Evolutionary conservation across 2,888 invertebrate genomes (phyloP).

Genomic region (Morpho deidamia): DNA sequence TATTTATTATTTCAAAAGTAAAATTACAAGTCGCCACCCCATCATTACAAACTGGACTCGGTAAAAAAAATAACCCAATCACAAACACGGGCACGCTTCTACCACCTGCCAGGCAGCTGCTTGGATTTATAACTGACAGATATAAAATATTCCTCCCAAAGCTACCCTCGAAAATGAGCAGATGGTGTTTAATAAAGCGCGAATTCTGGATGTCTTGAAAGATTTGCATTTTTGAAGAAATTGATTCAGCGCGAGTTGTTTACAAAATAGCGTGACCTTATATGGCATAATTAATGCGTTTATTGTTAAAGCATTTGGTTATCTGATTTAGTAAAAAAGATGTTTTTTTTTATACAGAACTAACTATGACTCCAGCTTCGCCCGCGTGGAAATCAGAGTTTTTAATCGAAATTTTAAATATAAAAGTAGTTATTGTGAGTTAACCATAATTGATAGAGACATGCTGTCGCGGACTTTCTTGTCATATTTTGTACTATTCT

Average conservation of each 20-base stretch:
- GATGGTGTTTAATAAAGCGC: constrained; percentile 45
- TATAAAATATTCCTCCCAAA: constrained; percentile 54
- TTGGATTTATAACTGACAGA: constrained; percentile 54
- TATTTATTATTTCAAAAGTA: constrained; percentile 31
- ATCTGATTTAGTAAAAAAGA: too few species aligned
- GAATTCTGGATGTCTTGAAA: not conserved
- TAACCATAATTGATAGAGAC: too few species aligned
- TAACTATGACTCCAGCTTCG: too few species aligned
- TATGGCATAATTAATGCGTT: too few species aligned
- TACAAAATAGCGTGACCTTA: not conserved
- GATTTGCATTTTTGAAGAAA: not conserved
- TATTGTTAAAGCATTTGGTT: too few species aligned
- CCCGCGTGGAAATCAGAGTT: too few species aligned
- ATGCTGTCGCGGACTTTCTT: too few species aligned
- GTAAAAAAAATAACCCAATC: constrained; percentile 31
- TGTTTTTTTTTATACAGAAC: too few species aligned
- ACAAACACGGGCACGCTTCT: constrained; percentile 55
- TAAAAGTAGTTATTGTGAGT: too few species aligned
- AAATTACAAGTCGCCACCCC: constrained; percentile 34
- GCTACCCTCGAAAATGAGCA: constrained; percentile 46
- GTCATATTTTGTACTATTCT: too few species aligned
- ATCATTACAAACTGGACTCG: constrained; percentile 25
- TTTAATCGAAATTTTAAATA: too few species aligned
- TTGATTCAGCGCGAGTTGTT: not conserved
- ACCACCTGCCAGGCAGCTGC: constrained; percentile 69